These are phyloP conservation scores for Tanypteryx hageni DNA, from an alignment of 2,888 invertebrate genomes.

Conservation along the genomic window DNA sequence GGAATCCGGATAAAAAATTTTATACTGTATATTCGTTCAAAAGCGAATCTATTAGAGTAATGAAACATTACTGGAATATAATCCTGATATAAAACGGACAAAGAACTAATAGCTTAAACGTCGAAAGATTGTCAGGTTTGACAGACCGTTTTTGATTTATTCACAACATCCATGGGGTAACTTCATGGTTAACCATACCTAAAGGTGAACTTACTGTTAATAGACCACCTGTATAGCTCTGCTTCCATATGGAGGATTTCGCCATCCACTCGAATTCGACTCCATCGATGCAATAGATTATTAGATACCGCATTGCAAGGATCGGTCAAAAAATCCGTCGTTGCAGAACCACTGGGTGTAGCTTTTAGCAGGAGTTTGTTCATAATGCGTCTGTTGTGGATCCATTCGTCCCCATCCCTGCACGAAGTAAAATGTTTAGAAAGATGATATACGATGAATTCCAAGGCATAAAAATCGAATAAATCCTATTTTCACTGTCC, in stretches of 20 bases:
- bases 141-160: too few species aligned
- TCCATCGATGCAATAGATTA: constrained; percentile 78
- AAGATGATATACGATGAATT: background rate
- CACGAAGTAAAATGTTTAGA: constrained; percentile 66
- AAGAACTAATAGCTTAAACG: too few species aligned
- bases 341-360: constrained; percentile 76
- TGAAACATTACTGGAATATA: too few species aligned
- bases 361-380: constrained; percentile 83
- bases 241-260: constrained; percentile 80
- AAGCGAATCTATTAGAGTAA: too few species aligned
- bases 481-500: background rate
- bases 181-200: too few species aligned
- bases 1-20: too few species aligned
- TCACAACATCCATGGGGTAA: too few species aligned
- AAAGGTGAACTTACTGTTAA: constrained; percentile 80
- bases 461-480: background rate
- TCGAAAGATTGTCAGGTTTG: too few species aligned
- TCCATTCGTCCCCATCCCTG: constrained; percentile 89
- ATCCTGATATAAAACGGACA: too few species aligned
- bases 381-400: constrained; percentile 82
- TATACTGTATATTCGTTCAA: too few species aligned
- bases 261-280: constrained; percentile 67
- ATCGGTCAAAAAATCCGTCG: constrained; percentile 76
- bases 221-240: constrained; percentile 87
- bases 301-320: constrained; percentile 79